Percentiles rank a stretch among this genome's conserved stretches.
phyloP scores from a whole-genome alignment of 2,888 invertebrate species.

The Nysson spinosus region DNA sequence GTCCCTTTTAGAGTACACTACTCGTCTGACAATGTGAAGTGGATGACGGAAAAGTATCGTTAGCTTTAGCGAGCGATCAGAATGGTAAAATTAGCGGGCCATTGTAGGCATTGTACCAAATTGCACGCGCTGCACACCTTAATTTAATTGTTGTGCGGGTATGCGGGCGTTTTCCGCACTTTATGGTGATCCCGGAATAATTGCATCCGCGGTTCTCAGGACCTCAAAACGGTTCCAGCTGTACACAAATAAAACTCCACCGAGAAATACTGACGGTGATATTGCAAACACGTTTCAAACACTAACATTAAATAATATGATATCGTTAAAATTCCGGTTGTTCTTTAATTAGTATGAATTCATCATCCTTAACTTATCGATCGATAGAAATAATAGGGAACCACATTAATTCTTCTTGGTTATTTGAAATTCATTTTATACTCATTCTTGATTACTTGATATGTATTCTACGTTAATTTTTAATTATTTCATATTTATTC shows the following conservation, averaged over 20 bases:
- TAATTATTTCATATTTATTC: too few relatives aligned
- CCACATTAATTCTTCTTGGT: too few relatives aligned
- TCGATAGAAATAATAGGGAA: too few relatives aligned
- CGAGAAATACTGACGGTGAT: conserved; percentile 1
- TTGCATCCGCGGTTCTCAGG: conserved; percentile 7
- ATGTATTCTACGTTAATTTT: too few relatives aligned
- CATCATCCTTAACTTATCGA: too few relatives aligned
- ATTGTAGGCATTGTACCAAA: conserved; percentile 15
- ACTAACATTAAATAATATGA: too few relatives aligned
- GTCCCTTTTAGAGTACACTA: too few relatives aligned
- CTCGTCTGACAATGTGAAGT: neutral
- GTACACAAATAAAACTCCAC: conserved; percentile 1
- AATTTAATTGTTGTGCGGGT: conserved; percentile 36
- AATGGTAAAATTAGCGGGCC: conserved; percentile 6
- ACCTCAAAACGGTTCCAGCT: neutral
- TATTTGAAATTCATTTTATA: too few relatives aligned
- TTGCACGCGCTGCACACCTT: conserved; percentile 19
- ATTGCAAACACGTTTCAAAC: neutral
- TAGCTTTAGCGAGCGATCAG: conserved; percentile 1
- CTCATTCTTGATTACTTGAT: too few relatives aligned
- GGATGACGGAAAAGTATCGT: neutral
- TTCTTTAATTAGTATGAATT: too few relatives aligned
- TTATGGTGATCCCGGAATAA: conserved; percentile 10
- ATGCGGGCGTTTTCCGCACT: conserved; percentile 1
- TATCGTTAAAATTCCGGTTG: too few relatives aligned